A percentile compares a stretch with the other conserved stretches of the same genome.
Evolutionary conservation across 2,888 invertebrate species (phyloP).

Genomic region (Heteromyza rotundicornis): DNA sequence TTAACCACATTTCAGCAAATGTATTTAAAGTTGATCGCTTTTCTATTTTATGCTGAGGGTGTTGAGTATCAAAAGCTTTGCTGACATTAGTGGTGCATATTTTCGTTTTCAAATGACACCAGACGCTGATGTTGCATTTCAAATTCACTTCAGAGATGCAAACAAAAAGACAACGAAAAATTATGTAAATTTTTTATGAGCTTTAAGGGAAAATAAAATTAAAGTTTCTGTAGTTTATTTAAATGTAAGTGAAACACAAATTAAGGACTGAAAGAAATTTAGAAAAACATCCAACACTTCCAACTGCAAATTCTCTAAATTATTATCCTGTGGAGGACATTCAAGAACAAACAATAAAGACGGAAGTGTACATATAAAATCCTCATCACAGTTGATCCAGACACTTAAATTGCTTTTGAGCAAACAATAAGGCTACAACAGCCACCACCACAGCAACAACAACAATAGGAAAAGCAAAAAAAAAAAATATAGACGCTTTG

Average conservation of each 20-base stretch:
- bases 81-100: background rate
- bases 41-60: background rate
- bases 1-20: background rate
- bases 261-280: no score
- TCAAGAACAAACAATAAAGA: no score
- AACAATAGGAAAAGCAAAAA: no score
- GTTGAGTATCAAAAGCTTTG: background rate
- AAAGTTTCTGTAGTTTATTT: no score
- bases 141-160: background rate
- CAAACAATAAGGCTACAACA: background rate
- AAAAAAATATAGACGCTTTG: background rate
- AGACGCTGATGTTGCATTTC: constrained; percentile 1
- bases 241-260: no score
- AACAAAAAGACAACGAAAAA: background rate
- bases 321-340: no score
- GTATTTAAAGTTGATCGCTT: background rate
- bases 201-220: background rate
- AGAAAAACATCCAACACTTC: no score
- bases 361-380: no score
- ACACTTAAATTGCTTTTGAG: background rate
- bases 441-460: no score
- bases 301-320: no score
- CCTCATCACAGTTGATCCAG: no score
- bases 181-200: background rate
- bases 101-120: background rate